Base-by-base conservation (phyloP, 2,888 invertebrate genomes). In the Polymixis lichenea region DNA sequence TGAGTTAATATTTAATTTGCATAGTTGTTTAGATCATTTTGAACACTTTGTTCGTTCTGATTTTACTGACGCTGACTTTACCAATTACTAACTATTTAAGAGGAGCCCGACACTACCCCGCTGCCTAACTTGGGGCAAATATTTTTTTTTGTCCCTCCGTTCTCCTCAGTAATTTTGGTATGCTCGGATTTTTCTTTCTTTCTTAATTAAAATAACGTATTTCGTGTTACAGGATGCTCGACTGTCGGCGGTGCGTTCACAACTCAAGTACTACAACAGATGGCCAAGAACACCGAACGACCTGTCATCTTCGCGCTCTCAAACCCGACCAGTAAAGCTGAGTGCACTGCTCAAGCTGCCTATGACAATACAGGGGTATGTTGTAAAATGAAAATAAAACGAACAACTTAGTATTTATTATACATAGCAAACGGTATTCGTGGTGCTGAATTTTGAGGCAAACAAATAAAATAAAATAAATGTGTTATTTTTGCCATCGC, bases 291-390 rank as follows among this genome's bases (percentile, higher is more conserved):
- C 92, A 99, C 99, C 87, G 98, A 99, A 7, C 97, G 98, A 72
- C 99, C 99, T 0, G 97, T 99, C 86, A 98, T 99, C 84, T 99
- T 99, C 93, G 99, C 99, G 17, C 97, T 99, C 61, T 99, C 99
- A 87, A 99, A 99, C 96, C 99, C 99, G 11, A 99, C 99, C 0
- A 98, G 98, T 94, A 99, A 99, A 97, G 99, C 99, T 0, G 99
- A 99, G 95, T 99, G 99, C 93, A 99, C 99, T 0, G 99, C 99
- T 5, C 98, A 99, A 90, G 98, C 98, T 88, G 99, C 99, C 0
- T 99, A 99, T 92, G 97, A 97, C n/a, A 92, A 98, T 89, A 99
- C 99, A 3, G 98, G 99, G 89, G 99, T 98, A 95, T 92, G 94
- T 78, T 9, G 19, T 8, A 17, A 9, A 32, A 32, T 46, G 7